Conservation (phyloP, 2,113 vertebrate genomes). For the Leptodactylus fuscus region DNA sequence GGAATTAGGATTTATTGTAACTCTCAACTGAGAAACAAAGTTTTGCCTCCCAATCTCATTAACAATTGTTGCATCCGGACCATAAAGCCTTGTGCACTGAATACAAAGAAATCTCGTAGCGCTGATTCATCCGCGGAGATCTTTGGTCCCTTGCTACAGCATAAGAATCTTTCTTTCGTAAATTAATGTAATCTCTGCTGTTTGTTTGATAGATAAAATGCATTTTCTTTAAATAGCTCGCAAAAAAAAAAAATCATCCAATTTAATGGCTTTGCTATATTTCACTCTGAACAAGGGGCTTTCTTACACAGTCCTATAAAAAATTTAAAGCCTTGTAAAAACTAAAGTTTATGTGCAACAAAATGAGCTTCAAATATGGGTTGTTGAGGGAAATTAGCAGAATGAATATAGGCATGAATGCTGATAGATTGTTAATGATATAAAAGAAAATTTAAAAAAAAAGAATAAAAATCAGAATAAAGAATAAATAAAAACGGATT, state of each 20-base stretch:
- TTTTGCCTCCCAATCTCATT: not conserved
- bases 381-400: constrained; percentile 19
- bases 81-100: not conserved
- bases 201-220: constrained; percentile 3
- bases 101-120: constrained; percentile 18
- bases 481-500: constrained; percentile 66
- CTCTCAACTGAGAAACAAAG: not conserved
- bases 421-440: not conserved
- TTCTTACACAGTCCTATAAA: constrained; percentile 19
- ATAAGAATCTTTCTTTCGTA: constrained; percentile 32
- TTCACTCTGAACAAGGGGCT: constrained; percentile 21
- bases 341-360: constrained; percentile 21
- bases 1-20: not conserved
- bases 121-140: not conserved
- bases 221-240: not conserved
- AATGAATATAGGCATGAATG: constrained; percentile 25
- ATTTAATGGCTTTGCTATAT: constrained; percentile 15
- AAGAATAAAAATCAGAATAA: not conserved
- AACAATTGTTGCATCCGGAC: not conserved
- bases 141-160: constrained; percentile 38
- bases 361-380: constrained; percentile 6
- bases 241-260: not conserved
- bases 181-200: not conserved
- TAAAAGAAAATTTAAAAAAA: not conserved
- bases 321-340: constrained; percentile 41